These are phyloP conservation scores for Dynastes maya DNA, from an alignment of 2,888 invertebrate genomes.

Conservation along the genomic window DNA sequence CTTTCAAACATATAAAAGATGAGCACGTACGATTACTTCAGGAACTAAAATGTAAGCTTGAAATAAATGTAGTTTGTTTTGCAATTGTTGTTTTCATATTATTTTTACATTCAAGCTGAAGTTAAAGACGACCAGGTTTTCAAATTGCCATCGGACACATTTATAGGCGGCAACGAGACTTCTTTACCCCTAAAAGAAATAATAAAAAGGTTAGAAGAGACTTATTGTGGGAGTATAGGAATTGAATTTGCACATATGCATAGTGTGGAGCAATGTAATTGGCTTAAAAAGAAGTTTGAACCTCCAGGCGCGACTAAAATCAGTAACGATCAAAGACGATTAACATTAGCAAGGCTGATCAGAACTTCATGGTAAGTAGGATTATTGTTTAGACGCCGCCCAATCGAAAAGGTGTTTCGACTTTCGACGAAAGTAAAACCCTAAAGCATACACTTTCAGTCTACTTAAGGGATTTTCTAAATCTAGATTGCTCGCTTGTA, in stretches of 20 bases:
- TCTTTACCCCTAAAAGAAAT: conserved; percentile 62
- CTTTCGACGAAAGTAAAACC: too few species aligned
- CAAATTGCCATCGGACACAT: conserved; percentile 59
- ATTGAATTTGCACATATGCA: conserved; percentile 65
- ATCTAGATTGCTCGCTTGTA: too few species aligned
- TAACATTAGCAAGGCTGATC: conserved; percentile 63
- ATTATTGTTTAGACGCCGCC: background rate
- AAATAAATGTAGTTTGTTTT: background rate
- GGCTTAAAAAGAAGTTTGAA: conserved; percentile 65
- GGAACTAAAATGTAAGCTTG: conserved; percentile 25
- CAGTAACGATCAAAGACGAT: conserved; percentile 60
- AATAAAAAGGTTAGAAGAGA: conserved; percentile 62
- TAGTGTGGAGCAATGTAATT: conserved; percentile 62
- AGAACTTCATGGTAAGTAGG: conserved; percentile 57
- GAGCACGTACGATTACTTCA: conserved; percentile 22
- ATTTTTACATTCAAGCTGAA: conserved; percentile 28
- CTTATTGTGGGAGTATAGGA: conserved; percentile 65
- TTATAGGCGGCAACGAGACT: conserved; percentile 62
- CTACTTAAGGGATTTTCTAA: too few species aligned
- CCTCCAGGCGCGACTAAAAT: conserved; percentile 62
- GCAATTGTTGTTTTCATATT: conserved; percentile 3
- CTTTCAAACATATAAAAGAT: conserved; percentile 20
- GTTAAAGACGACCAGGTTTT: conserved; percentile 58
- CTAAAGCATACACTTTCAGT: too few species aligned
- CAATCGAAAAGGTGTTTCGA: too few species aligned